Conservation (phyloP, 2,888 invertebrate genomes). For the Pterostichus niger region DNA sequence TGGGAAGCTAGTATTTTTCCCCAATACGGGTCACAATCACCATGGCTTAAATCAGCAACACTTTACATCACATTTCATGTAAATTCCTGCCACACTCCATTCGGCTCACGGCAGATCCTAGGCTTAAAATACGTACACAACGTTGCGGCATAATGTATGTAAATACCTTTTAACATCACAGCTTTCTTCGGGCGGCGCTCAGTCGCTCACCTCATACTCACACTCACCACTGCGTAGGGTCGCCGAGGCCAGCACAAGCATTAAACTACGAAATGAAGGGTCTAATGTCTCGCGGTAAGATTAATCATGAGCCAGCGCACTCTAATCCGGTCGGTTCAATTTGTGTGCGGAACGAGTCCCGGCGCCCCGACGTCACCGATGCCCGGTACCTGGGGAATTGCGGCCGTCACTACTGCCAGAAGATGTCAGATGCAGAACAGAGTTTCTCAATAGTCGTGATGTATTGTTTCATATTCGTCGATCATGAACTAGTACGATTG, state of each 20-base stretch:
- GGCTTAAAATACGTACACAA: slow-evolving; percentile 29
- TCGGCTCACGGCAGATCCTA: slow-evolving; percentile 11
- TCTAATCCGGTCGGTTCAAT: slow-evolving; percentile 61
- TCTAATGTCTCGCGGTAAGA: slow-evolving; percentile 61
- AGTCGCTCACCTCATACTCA: background rate
- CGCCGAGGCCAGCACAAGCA: background rate
- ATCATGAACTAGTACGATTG: background rate
- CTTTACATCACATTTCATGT: slow-evolving; percentile 46
- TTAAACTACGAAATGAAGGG: slow-evolving; percentile 51
- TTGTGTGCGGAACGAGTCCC: background rate
- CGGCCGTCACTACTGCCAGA: background rate
- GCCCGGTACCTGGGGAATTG: slow-evolving; percentile 4
- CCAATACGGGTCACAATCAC: too few relatives aligned
- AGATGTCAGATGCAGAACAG: slow-evolving; percentile 31
- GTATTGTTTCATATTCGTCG: background rate
- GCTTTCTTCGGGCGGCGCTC: slow-evolving; percentile 28
- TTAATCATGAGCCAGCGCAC: slow-evolving; percentile 60
- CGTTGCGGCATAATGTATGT: slow-evolving; percentile 41
- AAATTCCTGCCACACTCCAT: slow-evolving; percentile 11
- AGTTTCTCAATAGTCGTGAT: slow-evolving; percentile 12
- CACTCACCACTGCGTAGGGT: slow-evolving; percentile 6
- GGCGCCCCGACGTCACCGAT: background rate
- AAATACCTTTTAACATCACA: slow-evolving; percentile 56
- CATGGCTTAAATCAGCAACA: slow-evolving; percentile 17
- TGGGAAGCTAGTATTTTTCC: too few relatives aligned